Evolutionary conservation across 1,140 invertebrate genomes (phyloP).

Genomic region (Cotesia typhae): DNA sequence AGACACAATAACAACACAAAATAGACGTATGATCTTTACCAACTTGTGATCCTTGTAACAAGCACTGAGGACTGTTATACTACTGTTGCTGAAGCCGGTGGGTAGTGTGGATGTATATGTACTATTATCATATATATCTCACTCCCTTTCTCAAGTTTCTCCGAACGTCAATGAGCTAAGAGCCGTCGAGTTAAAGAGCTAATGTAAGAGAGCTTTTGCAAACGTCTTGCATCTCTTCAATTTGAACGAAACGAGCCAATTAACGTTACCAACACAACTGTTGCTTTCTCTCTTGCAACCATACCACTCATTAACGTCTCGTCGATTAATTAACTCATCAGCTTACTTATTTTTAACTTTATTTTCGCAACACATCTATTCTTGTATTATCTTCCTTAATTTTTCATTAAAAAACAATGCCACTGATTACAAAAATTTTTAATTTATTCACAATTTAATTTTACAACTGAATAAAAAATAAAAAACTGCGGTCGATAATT

Average conservation of each 20-base stretch:
- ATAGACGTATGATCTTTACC: constrained; percentile 4
- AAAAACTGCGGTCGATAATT: no score
- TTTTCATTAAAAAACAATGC: no score
- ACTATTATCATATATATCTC: constrained; percentile 3
- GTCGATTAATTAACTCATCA: neutral
- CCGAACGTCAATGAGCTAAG: constrained; percentile 39
- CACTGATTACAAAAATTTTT: no score
- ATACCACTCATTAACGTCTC: constrained; percentile 5
- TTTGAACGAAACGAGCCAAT: constrained; percentile 41
- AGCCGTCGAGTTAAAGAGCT: neutral
- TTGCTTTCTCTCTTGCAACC: constrained; percentile 24
- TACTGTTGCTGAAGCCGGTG: neutral
- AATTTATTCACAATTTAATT: no score
- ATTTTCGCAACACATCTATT: no score
- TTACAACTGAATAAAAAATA: no score
- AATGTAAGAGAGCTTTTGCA: constrained; percentile 13
- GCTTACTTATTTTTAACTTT: no score
- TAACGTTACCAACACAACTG: constrained; percentile 30
- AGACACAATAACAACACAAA: constrained; percentile 19
- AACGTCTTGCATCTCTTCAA: constrained; percentile 36
- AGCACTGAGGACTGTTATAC: constrained; percentile 14
- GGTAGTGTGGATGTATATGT: neutral
- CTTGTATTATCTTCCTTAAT: no score
- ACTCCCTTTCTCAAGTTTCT: constrained; percentile 31
- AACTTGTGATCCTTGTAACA: no score